Evolutionary conservation across 1,140 invertebrate genomes (phyloP).

Genomic region (Apis cerana): DNA sequence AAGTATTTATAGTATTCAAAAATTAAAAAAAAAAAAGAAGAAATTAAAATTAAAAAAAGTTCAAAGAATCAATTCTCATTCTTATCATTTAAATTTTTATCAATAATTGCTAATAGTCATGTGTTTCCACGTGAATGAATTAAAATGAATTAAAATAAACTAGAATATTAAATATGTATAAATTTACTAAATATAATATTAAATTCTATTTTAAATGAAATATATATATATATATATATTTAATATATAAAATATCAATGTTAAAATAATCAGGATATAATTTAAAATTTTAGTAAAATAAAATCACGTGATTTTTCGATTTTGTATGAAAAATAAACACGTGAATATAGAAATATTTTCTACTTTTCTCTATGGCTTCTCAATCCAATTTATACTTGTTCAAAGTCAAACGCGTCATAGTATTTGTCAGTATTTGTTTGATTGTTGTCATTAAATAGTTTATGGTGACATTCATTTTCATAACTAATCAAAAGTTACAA

Average conservation of each 20-base stretch:
- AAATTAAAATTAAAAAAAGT: not conserved
- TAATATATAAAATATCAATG: too few relatives aligned
- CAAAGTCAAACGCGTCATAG: constrained; percentile 30
- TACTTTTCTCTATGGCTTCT: constrained; percentile 68
- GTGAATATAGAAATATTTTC: constrained; percentile 29
- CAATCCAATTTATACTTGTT: constrained; percentile 73
- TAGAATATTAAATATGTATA: not conserved
- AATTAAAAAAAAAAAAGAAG: not conserved
- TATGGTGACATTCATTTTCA: not conserved
- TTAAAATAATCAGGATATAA: not conserved
- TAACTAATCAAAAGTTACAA: not conserved
- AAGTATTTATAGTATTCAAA: constrained; percentile 63
- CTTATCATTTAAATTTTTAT: not conserved
- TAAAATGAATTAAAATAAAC: too few relatives aligned
- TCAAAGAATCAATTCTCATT: not conserved
- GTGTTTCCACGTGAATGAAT: not conserved
- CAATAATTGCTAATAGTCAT: not conserved
- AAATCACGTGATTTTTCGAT: not conserved
- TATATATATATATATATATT: not conserved
- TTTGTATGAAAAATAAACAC: not conserved
- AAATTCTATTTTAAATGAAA: not conserved
- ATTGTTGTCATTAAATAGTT: constrained; percentile 4
- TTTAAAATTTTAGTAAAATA: not conserved
- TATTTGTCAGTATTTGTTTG: constrained; percentile 42
- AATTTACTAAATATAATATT: not conserved